Conservation (phyloP, 2,797 vertebrate genomes). For the Cottoperca gobio region DNA sequence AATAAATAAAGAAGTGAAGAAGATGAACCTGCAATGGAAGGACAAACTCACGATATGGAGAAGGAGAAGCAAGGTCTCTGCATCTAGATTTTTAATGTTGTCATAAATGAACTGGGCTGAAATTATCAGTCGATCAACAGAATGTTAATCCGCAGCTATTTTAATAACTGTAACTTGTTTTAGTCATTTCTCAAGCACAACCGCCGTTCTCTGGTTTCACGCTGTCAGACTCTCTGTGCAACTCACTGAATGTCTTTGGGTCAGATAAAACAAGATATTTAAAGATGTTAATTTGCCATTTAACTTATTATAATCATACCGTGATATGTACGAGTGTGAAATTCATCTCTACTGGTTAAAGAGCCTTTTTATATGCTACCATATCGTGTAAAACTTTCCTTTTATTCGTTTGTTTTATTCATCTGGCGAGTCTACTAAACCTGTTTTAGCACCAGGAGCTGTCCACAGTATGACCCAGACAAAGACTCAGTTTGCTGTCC, state of each 20-base stretch:
- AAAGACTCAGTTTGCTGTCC: not conserved
- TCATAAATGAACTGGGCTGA: not conserved
- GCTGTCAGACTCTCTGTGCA: not conserved
- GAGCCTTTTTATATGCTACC: not conserved
- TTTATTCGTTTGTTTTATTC: not conserved
- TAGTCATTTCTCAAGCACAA: not conserved
- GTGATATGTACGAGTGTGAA: not conserved
- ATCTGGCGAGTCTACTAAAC: too few relatives aligned
- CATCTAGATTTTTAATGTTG: not conserved
- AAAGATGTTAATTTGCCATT: not conserved
- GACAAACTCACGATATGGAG: not conserved
- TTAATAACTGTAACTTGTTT: not conserved
- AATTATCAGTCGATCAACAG: not conserved
- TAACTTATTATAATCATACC: not conserved
- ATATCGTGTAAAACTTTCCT: not conserved
- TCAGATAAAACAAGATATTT: not conserved
- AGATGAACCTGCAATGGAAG: not conserved
- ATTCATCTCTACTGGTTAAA: not conserved
- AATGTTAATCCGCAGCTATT: not conserved
- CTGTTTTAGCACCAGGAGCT: conserved; percentile 1
- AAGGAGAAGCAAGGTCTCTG: not conserved
- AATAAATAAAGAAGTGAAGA: not conserved
- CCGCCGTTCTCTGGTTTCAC: not conserved
- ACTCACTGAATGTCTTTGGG: not conserved
- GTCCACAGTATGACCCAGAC: not conserved